Base-by-base conservation (phyloP, 1,140 invertebrate species). In the Eciton burchellii region DNA sequence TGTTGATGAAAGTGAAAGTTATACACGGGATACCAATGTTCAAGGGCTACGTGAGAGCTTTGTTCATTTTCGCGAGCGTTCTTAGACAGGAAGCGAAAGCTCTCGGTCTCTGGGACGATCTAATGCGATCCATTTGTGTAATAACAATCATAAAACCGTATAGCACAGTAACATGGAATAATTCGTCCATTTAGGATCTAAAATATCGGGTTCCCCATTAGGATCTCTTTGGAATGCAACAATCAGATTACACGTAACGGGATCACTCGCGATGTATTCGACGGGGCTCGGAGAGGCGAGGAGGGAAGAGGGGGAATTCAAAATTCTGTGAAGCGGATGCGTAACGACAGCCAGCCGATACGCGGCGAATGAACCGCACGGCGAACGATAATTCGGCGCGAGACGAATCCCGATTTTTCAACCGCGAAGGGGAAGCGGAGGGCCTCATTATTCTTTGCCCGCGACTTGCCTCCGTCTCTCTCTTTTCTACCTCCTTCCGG, bases 371-470 rank as follows among this genome's bases (percentile, higher is more conserved):
- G 24, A 29, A 72, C 45, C 12, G 26, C 11, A 60, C 41, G 5
- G 26, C 26, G 35, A 84, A 87, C 76, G 52, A 76, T 60, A 72
- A 72, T 84, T 87, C 87, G 71, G 73, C 57, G 74, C 57, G 74
- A 54, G 62, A 57, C 52, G 35, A 19, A n/a, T n/a, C 26, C 70
- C 81, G 49, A 84, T 81, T 84, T 86, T 87, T 86, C 73, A 81
- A 74, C 35, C n/a, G n/a, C n/a, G n/a, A n/a, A n/a, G n/a, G n/a
- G n/a, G n/a, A n/a, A n/a, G n/a, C n/a, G n/a, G 14, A 11, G 35
- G 14, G 35, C n/a, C 26, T 86, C 84, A 74, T 87, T 77, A 68
- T 54, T 87, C 84, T 87, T 73, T 72, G n/a, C 43, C 54, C 35
- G 52, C 63, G 52, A 62, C 24, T 29, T 77, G n/a, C n/a, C n/a